phyloP scores from a whole-genome alignment of 2,888 invertebrate species.

The Panopea generosa region DNA sequence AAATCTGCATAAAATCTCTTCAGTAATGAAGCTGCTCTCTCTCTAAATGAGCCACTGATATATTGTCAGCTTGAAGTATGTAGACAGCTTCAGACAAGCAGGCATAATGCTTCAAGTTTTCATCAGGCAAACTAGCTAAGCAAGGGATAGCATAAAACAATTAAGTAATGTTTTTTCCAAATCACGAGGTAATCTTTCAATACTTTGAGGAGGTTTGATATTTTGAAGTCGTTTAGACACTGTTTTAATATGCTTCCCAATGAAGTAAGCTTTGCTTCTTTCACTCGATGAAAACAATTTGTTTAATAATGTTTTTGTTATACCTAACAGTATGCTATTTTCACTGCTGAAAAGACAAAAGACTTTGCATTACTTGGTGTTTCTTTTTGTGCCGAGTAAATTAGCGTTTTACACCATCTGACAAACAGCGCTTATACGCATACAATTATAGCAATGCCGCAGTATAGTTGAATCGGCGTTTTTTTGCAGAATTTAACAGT shows the following conservation, averaged over 20 bases:
- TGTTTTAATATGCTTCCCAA: constrained; percentile 16
- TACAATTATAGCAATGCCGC: no score
- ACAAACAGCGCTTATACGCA: no score
- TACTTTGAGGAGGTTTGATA: constrained; percentile 17
- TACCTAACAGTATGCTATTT: constrained; percentile 34
- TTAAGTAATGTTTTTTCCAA: constrained; percentile 23
- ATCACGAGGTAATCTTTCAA: constrained; percentile 31
- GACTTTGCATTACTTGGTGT: no score
- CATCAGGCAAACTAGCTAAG: constrained; percentile 8
- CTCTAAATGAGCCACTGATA: neutral
- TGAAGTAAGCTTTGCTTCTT: constrained; percentile 7
- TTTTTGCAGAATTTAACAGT: no score
- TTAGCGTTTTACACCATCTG: no score
- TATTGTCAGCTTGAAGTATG: constrained; percentile 19
- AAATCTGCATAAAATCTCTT: neutral
- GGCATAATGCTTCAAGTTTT: constrained; percentile 5
- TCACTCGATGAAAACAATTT: constrained; percentile 26
- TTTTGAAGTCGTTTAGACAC: neutral
- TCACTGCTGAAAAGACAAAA: no score
- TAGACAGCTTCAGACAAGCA: constrained; percentile 7
- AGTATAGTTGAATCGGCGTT: no score
- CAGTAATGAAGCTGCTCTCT: neutral
- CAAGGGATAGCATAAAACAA: constrained; percentile 14
- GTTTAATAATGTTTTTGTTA: constrained; percentile 5
- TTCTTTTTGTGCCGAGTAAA: no score